Evolutionary conservation across 1,140 invertebrate genomes (phyloP), one percentile per base, ranked within the genome.

Genomic region (Bombus balteatus): DNA sequence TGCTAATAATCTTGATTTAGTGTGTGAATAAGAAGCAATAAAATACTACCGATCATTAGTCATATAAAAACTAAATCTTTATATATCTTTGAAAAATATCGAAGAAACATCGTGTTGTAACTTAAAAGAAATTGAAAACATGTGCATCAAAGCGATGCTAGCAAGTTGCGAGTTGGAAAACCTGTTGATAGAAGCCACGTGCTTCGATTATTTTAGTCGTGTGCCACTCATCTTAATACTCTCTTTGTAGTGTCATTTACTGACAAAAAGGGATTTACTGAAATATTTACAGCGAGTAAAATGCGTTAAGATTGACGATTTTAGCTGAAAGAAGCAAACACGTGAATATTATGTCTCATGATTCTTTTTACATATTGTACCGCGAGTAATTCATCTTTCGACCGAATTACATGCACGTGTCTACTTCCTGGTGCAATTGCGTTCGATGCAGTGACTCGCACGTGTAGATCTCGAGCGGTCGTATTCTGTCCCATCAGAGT

Each of bases 401-500:
- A 82, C 73, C 66, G 66, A 13, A 62, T 18, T 10, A 28, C 22
- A 68, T 13, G 68, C 28, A n/a, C 39, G 6, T n/a, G 28, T 28
- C 28, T 28, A 13, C 25, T 72, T 72, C 13, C 12, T 15, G 5
- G 5, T 28, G 37, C 4, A n/a, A 41, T n/a, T n/a, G 28, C 37
- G 32, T 41, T 25, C 18, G 78, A 62, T 71, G 28, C 25, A 39
- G 37, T n/a, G n/a, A 15, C 18, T 22, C 22, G 34, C 25, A 88
- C 81, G 59, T 70, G 75, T 39, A n/a, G 18, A 81, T 32, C 22
- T 41, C 68, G 12, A 71, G 73, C 81, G 78, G 76, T 74, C 28
- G 85, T 90, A 92, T 91, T 89, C 90, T 89, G 87, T 90, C 91
- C 85, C 82, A 87, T 71, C 74, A 53, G 71, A 83, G 81, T 66